Evolutionary conservation across 2,113 vertebrate species (phyloP).

Genomic region (Thryonomys swinderianus): DNA sequence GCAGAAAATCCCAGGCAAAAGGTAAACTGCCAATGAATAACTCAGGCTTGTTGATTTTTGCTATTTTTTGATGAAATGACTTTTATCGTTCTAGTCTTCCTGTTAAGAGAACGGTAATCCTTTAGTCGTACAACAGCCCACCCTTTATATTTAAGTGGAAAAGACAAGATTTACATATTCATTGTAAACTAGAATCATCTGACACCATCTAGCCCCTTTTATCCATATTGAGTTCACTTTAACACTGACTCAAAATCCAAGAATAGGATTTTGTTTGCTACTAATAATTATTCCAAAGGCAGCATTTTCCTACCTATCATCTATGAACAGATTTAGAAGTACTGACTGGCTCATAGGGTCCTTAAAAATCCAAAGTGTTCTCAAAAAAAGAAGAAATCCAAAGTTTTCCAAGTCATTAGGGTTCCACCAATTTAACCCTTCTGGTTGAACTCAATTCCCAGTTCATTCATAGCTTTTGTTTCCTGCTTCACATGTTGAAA

Average conservation of each 20-base stretch:
- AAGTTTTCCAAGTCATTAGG: neutral
- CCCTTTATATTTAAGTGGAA: neutral
- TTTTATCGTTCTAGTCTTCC: neutral
- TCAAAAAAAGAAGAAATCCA: too few species aligned
- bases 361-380: neutral
- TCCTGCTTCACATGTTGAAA: neutral
- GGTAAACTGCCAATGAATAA: neutral
- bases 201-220: neutral
- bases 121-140: neutral
- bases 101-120: neutral
- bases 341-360: neutral
- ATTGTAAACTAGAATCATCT: neutral
- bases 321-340: neutral
- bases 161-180: neutral
- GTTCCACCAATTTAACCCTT: neutral
- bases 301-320: neutral
- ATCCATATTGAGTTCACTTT: neutral
- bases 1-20: neutral
- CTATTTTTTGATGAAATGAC: neutral
- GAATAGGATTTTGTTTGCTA: neutral
- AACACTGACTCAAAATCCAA: neutral
- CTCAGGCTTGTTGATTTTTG: neutral
- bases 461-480: neutral
- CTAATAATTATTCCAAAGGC: neutral
- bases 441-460: neutral